Base-by-base conservation (phyloP, 1,140 invertebrate species). In the Ectropis grisescens region DNA sequence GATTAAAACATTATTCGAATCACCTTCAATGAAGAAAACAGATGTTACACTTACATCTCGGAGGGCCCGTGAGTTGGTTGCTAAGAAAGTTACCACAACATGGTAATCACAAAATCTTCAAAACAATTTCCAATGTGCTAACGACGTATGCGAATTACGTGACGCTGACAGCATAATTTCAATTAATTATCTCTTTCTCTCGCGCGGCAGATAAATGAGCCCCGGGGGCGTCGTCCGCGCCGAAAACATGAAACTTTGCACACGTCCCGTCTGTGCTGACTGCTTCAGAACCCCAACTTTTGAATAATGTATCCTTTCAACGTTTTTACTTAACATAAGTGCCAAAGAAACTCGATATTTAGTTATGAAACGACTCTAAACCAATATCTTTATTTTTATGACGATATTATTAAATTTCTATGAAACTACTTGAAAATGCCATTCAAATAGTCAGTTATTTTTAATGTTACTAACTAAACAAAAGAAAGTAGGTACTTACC, bases 241-340 rank as follows among this genome's bases (percentile, higher is more conserved):
- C 58, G 52, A 64, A 68, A 71, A 69, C 58, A 56, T 44, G 48
- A 58, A 64, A 70, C 58, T 75, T 66, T 48, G 53, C 46, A 67
- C 58, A 60, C 47, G 56, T 57, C 26, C 55, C 41, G 51, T 28
- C 32, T 46, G 55, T 32, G 53, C 47, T 25, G 31, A 36, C 49
- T 38, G 38, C 48, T 55, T 31, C 49, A 54, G 40, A 29, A 38
- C 27, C 41, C 42, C 25, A 45, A 50, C 49, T 56, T 35, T 54
- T 71, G 58, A 62, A 60, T 59, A 59, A 69, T 67, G 56, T 56
- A 65, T 52, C 41, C 56, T 51, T 61, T 52, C 41, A 48, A 58
- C 45, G 58, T 66, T 65, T 69, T 66, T 47, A 37, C 38, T 47
- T 33, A 56, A 60, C 42, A 23, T 29, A 25, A 49, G 47, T 42